Base-by-base conservation (phyloP, 1,140 invertebrate genomes). In the Seison nebaliae region DNA sequence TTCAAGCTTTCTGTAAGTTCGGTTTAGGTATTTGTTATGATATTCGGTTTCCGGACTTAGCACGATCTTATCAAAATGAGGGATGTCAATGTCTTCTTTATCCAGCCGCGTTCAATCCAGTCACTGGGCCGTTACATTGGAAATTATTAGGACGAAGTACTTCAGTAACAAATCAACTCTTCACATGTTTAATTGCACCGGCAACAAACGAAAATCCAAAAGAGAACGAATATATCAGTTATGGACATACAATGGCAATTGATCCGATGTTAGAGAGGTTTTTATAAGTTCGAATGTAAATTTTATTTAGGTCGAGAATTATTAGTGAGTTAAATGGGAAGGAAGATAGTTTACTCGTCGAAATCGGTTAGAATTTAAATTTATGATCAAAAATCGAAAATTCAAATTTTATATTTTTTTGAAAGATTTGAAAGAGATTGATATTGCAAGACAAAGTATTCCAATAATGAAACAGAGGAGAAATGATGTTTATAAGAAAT, bases 1-100 rank as follows among this genome's bases (percentile, higher is more conserved):
- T 47, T 50, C 12, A 36, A 59, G 58, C 69, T 35, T 67, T 65
- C 3, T 70, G 73, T 24, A 78, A 72, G 60, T 65, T 88, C 44
- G 83, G 83, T 1, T 50, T 88, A 36, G 80, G 77, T 2, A 83
- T 93, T 47, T 93, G 83, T 49, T 88, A 88, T 52, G 84, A 93
- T 55, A 67, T 91, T 12, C 60, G 81, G 26, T 93, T 91, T 57
- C 67, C 75, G 42, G 77, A 84, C 60, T 65, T 88, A 65, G 76
- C 77, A 1, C 66, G 72, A 36, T 46, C 81, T 1, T 84, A 84
- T 60, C 20, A 28, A 24, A 24, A 46, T 36, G 9, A 35, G 73
- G 76, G 75, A 2, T 83, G 78, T 49, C 67, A 76, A 35, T 57
- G 83, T 47, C 53, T 84, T 11, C 59, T 88, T 7, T 86, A 81